These are phyloP conservation scores for Euleptes europaea DNA, from an alignment of 2,113 vertebrate genomes.

Conservation along the genomic window DNA sequence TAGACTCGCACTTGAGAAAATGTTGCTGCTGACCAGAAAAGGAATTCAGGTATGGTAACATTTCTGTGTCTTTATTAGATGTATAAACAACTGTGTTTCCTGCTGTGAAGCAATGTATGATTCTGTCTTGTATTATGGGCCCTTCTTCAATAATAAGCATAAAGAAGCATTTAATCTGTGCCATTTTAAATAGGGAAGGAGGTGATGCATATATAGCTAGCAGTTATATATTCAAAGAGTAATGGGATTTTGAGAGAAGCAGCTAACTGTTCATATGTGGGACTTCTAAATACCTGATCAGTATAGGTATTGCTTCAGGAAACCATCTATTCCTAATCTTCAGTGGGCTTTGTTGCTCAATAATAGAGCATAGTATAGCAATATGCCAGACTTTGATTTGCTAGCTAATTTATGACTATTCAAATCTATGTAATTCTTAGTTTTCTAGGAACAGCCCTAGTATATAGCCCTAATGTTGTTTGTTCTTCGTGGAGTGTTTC, in stretches of 20 bases:
- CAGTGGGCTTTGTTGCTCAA: neutral
- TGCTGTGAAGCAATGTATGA: neutral
- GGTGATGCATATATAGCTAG: too few species aligned
- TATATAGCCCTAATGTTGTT: neutral
- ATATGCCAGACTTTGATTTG: neutral
- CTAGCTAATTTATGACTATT: too few species aligned
- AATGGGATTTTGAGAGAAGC: too few species aligned
- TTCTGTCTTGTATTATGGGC: neutral
- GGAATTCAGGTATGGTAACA: neutral
- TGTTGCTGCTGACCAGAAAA: neutral
- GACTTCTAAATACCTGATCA: neutral
- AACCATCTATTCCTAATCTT: neutral
- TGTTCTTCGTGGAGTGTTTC: neutral
- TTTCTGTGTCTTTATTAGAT: neutral
- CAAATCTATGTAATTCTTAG: neutral
- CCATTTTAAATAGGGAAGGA: neutral
- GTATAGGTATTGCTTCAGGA: neutral
- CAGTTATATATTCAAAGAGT: neutral
- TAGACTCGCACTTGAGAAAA: neutral
- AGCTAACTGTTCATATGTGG: too few species aligned
- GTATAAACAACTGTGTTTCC: neutral
- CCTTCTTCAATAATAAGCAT: neutral
- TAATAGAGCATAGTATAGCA: neutral
- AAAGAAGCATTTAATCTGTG: neutral
- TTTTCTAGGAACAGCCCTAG: neutral